These are phyloP conservation scores for Plotosus lineatus DNA, from an alignment of 2,113 vertebrate genomes.

Conservation along the genomic window DNA sequence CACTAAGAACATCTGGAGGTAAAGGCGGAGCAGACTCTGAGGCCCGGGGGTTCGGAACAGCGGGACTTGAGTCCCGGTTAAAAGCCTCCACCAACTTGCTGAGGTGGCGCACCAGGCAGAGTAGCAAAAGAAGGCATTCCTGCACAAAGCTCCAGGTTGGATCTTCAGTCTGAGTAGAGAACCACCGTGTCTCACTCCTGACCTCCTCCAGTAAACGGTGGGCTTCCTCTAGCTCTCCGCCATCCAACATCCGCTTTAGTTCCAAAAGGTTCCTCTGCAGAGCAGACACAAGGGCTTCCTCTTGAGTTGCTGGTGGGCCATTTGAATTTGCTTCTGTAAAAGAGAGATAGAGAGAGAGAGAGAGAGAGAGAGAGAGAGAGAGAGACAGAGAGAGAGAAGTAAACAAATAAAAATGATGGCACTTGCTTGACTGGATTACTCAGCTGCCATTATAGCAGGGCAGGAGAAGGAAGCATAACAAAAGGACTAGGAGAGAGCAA, in stretches of 20 bases:
- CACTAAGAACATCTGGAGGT: conserved; percentile 84
- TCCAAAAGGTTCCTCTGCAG: conserved; percentile 71
- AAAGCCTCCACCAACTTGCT: conserved; percentile 67
- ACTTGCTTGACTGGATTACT: neutral
- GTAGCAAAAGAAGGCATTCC: conserved; percentile 77
- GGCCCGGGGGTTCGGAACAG: conserved; percentile 49
- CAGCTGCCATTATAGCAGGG: neutral
- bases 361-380: too few relatives aligned
- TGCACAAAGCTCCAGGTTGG: conserved; percentile 77
- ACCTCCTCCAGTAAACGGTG: conserved; percentile 61
- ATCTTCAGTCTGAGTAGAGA: conserved; percentile 59
- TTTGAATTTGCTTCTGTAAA: conserved; percentile 61
- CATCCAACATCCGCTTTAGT: conserved; percentile 70
- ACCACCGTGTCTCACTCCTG: conserved; percentile 59
- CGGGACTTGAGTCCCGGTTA: conserved; percentile 50
- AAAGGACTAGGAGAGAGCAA: too few relatives aligned
- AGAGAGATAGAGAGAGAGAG: too few relatives aligned
- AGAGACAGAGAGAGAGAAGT: too few relatives aligned
- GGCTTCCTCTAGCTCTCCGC: conserved; percentile 62
- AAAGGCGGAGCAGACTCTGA: conserved; percentile 77
- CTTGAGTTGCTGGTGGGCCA: conserved; percentile 63
- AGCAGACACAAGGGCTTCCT: conserved; percentile 67
- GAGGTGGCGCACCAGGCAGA: conserved; percentile 75
- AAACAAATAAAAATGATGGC: neutral
- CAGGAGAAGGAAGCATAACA: neutral